phyloP scores from a whole-genome alignment of 2,888 invertebrate genomes.

The Drosophila paranaensis region DNA sequence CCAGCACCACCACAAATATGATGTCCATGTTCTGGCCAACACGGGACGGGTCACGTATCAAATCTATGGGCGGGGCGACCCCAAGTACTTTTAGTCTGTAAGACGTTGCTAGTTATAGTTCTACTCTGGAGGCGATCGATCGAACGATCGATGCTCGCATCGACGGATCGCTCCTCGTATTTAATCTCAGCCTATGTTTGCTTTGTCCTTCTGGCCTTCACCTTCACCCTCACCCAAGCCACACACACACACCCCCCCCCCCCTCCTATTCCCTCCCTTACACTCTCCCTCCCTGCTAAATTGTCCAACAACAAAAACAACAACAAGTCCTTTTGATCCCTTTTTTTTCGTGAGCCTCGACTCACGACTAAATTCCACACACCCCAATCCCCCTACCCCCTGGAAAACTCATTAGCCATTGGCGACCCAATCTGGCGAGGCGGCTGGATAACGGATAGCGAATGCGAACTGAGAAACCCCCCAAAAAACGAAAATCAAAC shows the following conservation, averaged over 20 bases:
- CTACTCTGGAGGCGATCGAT: conserved; percentile 1
- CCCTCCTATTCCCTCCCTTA: not conserved
- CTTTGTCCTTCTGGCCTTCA: conserved; percentile 3
- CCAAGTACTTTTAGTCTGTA: conserved; percentile 52
- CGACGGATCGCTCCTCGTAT: conserved; percentile 7
- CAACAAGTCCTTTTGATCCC: too few species aligned
- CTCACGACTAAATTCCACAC: not conserved
- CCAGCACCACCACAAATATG: not conserved
- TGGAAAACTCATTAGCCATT: not conserved
- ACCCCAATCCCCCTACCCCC: not conserved
- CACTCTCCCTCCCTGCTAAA: not conserved
- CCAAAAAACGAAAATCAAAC: not conserved
- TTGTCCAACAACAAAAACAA: not conserved
- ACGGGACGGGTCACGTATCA: not conserved
- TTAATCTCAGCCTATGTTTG: conserved; percentile 42
- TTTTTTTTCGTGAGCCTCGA: not conserved
- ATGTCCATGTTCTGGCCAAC: not conserved
- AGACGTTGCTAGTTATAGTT: conserved; percentile 39
- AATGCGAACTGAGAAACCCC: conserved; percentile 15
- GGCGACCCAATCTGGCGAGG: conserved; percentile 1
- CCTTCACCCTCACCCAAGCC: not conserved
- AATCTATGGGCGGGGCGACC: conserved; percentile 33
- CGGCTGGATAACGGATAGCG: not conserved
- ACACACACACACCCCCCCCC: not conserved
- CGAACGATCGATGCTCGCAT: too few species aligned